Evolutionary conservation across 1,140 invertebrate genomes (phyloP), one percentile per base, ranked within the genome.

Genomic region (Planococcus citri): DNA sequence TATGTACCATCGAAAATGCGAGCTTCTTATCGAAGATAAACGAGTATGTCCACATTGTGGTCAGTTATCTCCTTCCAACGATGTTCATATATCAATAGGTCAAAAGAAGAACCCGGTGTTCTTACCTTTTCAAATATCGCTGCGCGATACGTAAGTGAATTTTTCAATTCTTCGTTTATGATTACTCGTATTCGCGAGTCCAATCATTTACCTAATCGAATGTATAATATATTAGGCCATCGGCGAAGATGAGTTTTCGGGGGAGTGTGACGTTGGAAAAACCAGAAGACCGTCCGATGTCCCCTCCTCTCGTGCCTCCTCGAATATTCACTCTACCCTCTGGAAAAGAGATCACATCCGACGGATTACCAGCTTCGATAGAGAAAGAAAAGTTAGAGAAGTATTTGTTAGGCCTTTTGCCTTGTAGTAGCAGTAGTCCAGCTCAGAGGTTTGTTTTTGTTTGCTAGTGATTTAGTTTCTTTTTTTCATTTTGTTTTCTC

Each of bases 41-140:
- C 76, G 78, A 9, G 79, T 80, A 14, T 94, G 91, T 78, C 90
- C 90, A 0, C 91, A 94, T 76, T 94, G 91, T 77, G 88, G 87
- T 0, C 78, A 83, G 58, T 82, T 85, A 25, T 81, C 80, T 1
- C 75, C 79, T 1, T 77, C 81, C 24, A 79, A 78, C 57, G 83
- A 86, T 71, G 81, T 88, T n/a, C 72, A 80, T 24, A 79, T 89
- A 1, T 81, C 81, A 1, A 80, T 88, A 76, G 82, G 83, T 71
- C 81, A 81, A 27, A 78, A 79, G 68, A 79, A 80, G 37, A 80
- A 82, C 72, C 83, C 83, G n/a, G 79, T 84, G 21, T 84, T 84
- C 72, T 81, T 84, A 70, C 81, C 82, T 0, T 80, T 81, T 20
- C 82, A 82, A 75, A 79, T 78, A 73, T 75, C 77, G 68, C 73